Conservation (phyloP, 53 echinoderm and acorn worm genomes). For the Echinarachnius parma region DNA sequence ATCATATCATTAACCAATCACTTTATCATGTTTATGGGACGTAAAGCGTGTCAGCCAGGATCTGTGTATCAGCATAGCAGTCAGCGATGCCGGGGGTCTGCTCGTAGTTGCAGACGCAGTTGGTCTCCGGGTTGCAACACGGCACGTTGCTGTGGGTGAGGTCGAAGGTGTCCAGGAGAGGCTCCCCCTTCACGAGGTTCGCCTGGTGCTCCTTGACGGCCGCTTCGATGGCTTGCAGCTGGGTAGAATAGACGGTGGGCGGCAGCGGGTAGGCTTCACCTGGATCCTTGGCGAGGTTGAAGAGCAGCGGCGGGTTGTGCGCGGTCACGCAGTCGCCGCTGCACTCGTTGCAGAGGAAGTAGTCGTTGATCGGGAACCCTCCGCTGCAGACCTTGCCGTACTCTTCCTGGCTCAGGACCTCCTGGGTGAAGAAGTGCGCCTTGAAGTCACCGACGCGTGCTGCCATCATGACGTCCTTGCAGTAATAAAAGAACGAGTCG, state of each 20-base stretch:
- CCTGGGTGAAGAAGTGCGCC: conserved; percentile 59
- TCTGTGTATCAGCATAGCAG: too few species aligned
- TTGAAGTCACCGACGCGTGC: conserved; percentile 60
- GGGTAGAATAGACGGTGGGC: neutral
- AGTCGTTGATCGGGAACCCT: conserved; percentile 41
- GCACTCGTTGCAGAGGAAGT: conserved; percentile 45
- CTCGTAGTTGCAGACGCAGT: conserved; percentile 42
- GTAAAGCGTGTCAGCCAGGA: too few species aligned
- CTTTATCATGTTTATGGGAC: too few species aligned
- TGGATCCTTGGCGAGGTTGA: conserved; percentile 63
- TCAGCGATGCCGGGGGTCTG: conserved; percentile 14
- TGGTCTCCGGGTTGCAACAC: conserved; percentile 56
- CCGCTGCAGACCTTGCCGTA: conserved; percentile 22
- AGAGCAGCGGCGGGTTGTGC: conserved; percentile 76
- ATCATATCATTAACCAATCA: too few species aligned
- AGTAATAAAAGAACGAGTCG: conserved; percentile 64
- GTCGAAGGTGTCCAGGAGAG: conserved; percentile 44
- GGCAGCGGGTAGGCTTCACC: conserved; percentile 69
- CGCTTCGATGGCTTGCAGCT: conserved; percentile 11
- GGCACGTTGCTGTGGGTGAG: conserved; percentile 24
- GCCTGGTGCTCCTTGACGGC: conserved; percentile 47
- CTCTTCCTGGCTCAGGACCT: conserved; percentile 7
- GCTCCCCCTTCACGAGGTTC: conserved; percentile 36
- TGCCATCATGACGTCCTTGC: conserved; percentile 63
- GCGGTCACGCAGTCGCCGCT: conserved; percentile 54